Conservation (phyloP, 2,797 vertebrate genomes). For the Megalops cyprinoides region DNA sequence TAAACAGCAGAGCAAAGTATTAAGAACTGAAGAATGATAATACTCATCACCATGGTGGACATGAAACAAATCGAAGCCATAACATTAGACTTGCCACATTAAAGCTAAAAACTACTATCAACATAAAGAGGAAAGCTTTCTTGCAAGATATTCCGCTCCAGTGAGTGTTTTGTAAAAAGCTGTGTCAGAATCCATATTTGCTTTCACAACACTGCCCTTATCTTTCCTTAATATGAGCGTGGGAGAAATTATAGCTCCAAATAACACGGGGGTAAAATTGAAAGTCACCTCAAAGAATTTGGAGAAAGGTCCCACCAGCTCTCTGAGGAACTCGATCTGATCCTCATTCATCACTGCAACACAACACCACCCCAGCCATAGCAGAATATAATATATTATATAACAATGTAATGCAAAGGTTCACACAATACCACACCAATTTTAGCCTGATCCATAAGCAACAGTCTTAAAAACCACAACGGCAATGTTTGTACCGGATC, state of each 20-base stretch:
- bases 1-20: background rate
- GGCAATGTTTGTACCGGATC: background rate
- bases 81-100: background rate
- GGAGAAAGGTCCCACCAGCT: constrained; percentile 63
- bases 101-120: background rate
- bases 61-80: background rate
- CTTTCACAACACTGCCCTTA: constrained; percentile 11
- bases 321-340: constrained; percentile 65
- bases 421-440: background rate
- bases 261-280: background rate
- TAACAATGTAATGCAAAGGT: too few species aligned
- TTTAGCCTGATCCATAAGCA: background rate
- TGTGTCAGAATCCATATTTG: too few species aligned
- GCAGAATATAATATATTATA: background rate
- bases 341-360: constrained; percentile 65
- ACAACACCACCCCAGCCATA: background rate
- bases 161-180: too few species aligned
- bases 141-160: background rate
- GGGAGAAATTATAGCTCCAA: too few species aligned
- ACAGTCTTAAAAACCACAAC: background rate
- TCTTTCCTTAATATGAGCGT: too few species aligned
- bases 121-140: background rate
- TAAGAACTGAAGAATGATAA: background rate
- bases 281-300: constrained; percentile 69
- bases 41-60: background rate